Evolutionary conservation across 2,797 vertebrate genomes (phyloP).

Genomic region (Numenius phaeopus): DNA sequence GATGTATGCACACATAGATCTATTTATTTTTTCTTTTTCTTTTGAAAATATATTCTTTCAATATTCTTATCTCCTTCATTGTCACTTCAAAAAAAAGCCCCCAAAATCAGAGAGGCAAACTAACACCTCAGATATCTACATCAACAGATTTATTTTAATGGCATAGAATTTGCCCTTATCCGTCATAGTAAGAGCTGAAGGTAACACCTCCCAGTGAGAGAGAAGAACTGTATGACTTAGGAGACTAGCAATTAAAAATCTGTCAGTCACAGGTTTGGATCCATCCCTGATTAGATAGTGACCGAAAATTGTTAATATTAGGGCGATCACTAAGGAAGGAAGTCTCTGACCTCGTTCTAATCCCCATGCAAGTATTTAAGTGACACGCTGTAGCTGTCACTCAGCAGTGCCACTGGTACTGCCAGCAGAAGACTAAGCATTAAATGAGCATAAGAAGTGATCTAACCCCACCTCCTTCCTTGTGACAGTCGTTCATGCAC

Average conservation of each 20-base stretch:
- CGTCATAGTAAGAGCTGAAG: conserved; percentile 33
- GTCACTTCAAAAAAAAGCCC: not conserved
- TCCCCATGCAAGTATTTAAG: conserved; percentile 27
- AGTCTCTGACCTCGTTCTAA: not conserved
- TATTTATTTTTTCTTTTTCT: not conserved
- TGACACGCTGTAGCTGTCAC: not conserved
- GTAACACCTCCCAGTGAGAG: conserved; percentile 35
- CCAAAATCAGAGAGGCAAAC: not conserved
- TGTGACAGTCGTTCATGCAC: not conserved
- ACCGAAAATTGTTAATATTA: conserved; percentile 32
- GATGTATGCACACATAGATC: not conserved
- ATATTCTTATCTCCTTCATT: not conserved
- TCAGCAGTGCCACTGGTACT: not conserved
- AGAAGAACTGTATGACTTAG: conserved; percentile 2
- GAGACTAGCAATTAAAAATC: conserved; percentile 65
- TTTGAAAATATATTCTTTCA: not conserved
- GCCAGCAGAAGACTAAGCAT: not conserved
- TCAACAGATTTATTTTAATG: conserved; percentile 6
- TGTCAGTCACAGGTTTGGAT: conserved; percentile 60
- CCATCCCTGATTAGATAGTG: conserved; percentile 39
- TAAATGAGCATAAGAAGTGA: not conserved
- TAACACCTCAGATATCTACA: not conserved
- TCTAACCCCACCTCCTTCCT: not conserved
- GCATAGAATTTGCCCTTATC: conserved; percentile 11
- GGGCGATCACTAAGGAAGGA: not conserved